Conservation (phyloP, 1,140 invertebrate genomes). For the Ceratina japonica region DNA sequence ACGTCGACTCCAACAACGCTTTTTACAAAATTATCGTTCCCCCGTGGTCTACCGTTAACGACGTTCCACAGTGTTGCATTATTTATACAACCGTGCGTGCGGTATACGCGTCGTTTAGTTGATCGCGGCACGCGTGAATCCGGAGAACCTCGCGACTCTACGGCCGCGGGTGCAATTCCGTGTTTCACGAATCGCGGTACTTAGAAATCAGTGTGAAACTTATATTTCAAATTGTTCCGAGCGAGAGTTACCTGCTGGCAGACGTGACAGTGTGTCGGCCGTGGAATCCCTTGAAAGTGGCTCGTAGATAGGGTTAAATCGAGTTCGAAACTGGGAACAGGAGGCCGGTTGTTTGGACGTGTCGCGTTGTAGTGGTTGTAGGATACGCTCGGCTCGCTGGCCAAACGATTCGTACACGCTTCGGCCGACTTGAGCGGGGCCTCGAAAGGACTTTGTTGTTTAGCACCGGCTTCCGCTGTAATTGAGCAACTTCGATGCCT, state of each 20-base stretch:
- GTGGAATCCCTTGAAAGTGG: constrained; percentile 3
- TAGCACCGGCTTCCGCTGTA: neutral
- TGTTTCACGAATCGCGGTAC: too few species aligned
- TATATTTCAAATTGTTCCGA: too few species aligned
- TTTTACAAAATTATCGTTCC: neutral
- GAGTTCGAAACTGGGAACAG: constrained; percentile 7
- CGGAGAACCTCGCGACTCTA: neutral
- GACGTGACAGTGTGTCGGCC: neutral
- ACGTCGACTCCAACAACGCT: constrained; percentile 63
- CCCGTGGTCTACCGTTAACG: too few species aligned
- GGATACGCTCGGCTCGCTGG: neutral
- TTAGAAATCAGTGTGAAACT: too few species aligned
- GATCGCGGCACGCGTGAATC: neutral
- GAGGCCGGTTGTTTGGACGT: neutral
- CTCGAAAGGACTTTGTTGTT: constrained; percentile 22
- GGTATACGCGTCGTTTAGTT: neutral
- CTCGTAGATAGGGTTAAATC: constrained; percentile 18
- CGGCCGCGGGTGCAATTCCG: neutral
- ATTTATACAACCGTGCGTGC: neutral
- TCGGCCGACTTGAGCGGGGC: neutral
- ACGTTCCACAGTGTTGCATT: too few species aligned
- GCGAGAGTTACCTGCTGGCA: neutral
- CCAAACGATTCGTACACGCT: neutral
- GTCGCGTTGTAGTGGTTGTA: constrained; percentile 13
- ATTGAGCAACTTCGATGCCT: neutral